phyloP scores from a whole-genome alignment of 2,888 invertebrate species.

The Xestia sexstrigata region DNA sequence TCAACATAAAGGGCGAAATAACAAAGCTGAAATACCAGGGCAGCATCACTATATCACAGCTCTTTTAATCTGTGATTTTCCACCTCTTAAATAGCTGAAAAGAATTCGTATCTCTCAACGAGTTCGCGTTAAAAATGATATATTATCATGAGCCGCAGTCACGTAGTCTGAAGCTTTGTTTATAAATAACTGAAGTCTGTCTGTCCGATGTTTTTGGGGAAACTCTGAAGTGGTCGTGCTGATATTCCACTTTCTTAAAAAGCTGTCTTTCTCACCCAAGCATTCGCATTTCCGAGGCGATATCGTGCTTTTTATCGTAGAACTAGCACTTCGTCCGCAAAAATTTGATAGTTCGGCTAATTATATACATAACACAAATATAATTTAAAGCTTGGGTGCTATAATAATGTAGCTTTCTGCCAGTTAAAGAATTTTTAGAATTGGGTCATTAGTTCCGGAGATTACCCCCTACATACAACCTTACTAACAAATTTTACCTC shows the following conservation, averaged over 20 bases:
- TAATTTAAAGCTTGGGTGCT: too few species aligned
- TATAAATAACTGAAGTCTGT: conserved; percentile 30
- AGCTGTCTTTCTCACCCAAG: neutral
- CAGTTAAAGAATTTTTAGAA: too few species aligned
- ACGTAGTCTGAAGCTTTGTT: conserved; percentile 52
- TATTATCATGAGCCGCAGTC: conserved; percentile 50
- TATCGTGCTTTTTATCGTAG: too few species aligned
- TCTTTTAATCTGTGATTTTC: conserved; percentile 51
- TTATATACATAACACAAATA: too few species aligned
- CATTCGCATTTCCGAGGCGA: too few species aligned
- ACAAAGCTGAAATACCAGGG: conserved; percentile 39
- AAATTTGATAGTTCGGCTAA: too few species aligned
- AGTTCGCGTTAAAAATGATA: conserved; percentile 60
- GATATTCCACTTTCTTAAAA: neutral
- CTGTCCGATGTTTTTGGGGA: conserved; percentile 25
- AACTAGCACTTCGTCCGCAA: too few species aligned
- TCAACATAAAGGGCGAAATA: conserved; percentile 32
- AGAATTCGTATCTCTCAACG: conserved; percentile 59
- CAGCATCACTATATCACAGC: conserved; percentile 42
- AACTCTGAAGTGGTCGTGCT: neutral
- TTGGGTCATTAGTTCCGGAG: too few species aligned
- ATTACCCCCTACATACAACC: too few species aligned
- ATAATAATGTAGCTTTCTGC: too few species aligned
- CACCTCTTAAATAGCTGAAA: conserved; percentile 55
- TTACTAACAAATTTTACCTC: too few species aligned